phyloP scores from a whole-genome alignment of 2,797 vertebrate species.

The Xenopus petersii region DNA sequence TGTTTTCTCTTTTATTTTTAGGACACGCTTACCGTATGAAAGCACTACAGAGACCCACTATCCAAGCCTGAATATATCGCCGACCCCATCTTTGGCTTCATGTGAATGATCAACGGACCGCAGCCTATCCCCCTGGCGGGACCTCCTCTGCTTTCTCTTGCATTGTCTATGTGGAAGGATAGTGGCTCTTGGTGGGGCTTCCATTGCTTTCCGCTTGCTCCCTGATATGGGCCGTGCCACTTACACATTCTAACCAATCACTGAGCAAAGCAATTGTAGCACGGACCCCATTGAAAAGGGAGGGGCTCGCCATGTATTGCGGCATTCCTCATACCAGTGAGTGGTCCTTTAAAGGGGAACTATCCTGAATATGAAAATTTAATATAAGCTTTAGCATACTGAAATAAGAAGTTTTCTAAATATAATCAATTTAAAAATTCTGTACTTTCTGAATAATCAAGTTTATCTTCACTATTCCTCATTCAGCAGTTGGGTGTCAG shows the following conservation, averaged over 20 bases:
- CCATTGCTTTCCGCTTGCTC: constrained; percentile 70
- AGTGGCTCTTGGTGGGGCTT: constrained; percentile 85
- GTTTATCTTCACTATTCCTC: no score
- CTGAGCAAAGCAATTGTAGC: background rate
- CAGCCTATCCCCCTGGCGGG: constrained; percentile 60
- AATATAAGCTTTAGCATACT: no score
- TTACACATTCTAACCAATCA: constrained; percentile 9
- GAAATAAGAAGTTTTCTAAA: no score
- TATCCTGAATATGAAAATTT: no score
- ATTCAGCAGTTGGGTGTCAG: no score
- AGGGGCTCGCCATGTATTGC: background rate
- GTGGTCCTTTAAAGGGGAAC: constrained; percentile 43
- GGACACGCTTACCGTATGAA: constrained; percentile 78
- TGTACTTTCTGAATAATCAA: no score
- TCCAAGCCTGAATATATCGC: constrained; percentile 74
- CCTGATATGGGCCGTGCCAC: constrained; percentile 51
- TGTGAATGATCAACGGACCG: constrained; percentile 66
- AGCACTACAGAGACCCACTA: constrained; percentile 83
- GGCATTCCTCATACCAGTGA: background rate
- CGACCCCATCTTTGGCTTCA: constrained; percentile 69
- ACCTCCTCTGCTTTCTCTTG: constrained; percentile 48
- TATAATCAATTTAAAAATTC: no score
- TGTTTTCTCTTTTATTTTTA: constrained; percentile 75
- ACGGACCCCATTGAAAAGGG: background rate
- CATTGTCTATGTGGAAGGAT: constrained; percentile 69